Base-by-base conservation (phyloP, 2,797 vertebrate species). In the Cryptoblepharus egeriae region DNA sequence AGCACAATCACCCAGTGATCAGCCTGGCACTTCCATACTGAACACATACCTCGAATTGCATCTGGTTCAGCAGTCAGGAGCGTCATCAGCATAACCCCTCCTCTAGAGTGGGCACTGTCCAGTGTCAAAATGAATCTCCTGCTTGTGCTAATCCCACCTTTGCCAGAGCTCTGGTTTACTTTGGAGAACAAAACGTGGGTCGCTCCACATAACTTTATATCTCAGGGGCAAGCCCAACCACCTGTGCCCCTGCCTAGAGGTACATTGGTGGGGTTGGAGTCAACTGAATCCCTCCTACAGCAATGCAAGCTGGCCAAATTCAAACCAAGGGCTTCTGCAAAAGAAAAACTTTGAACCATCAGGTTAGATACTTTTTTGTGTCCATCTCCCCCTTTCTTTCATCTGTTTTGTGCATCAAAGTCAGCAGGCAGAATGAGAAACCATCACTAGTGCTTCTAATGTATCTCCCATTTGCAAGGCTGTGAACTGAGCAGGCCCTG, bases 1-100 rank as follows among this genome's bases (percentile, higher is more conserved):
- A 98, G 97, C 97, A 96, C 97, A 97, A 98, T 98, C 98, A 98
- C 97, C 96, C 96, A 95, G 97, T 96, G 97, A 97, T 97, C 93
- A 93, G 93, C 94, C 94, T 92, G 85, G 92, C 93, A 94, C 93
- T 95, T 95, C 93, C 94, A 93, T 94, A 92, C 87, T 93, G 94
- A 94, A 96, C 95, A 95, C 88, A 96, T 93, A 90, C 94, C 95
- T 91, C 93, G 94, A 94, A 93, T 90, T 92, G 49, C 91, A 90
- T 90, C 63, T 26, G 63, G 11, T 88, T 89, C 88, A 88, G 79
- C 24, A 77, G 77, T 1, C n/a, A 45, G 35, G 49, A 8, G 39
- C n/a, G 1, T 78, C 81, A 10, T 4, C 77, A n/a, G n/a, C n/a
- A 49, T 49, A 86, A 88, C 39, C 1, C 1, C 71, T 86, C 18